A percentile compares a stretch with the other conserved stretches of the same genome.
phyloP scores from a whole-genome alignment of 2,113 vertebrate genomes.

The Leptobrachium ailaonicum region DNA sequence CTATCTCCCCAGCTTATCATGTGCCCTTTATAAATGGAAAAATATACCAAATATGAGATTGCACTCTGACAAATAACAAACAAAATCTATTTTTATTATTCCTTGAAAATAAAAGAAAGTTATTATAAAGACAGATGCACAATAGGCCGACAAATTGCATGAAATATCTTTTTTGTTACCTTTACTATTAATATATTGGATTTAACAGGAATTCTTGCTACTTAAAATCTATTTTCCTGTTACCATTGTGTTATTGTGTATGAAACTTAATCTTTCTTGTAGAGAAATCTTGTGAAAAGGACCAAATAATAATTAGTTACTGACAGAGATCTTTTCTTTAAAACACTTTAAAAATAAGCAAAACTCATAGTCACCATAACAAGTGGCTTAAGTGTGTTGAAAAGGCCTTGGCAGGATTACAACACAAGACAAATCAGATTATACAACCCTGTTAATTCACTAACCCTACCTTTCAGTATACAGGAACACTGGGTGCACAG shows the following conservation, averaged over 20 bases:
- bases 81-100: too few relatives aligned
- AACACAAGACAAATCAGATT: constrained; percentile 21
- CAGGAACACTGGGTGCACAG: not conserved
- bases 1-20: too few relatives aligned
- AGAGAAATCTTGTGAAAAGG: constrained; percentile 37
- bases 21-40: too few relatives aligned
- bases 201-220: constrained; percentile 31
- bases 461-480: constrained; percentile 9
- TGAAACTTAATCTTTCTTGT: constrained; percentile 27
- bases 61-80: too few relatives aligned
- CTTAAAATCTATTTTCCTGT: constrained; percentile 29
- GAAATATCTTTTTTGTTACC: too few relatives aligned
- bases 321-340: constrained; percentile 30
- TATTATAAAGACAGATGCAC: too few relatives aligned
- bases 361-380: constrained; percentile 38
- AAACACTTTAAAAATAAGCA: constrained; percentile 22
- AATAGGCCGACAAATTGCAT: too few relatives aligned
- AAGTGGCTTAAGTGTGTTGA: constrained; percentile 22
- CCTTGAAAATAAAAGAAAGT: too few relatives aligned
- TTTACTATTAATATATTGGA: constrained; percentile 17
- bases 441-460: constrained; percentile 10
- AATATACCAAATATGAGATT: too few relatives aligned
- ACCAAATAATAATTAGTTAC: constrained; percentile 45
- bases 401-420: constrained; percentile 6
- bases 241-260: constrained; percentile 16